Percentiles rank a stretch among this genome's conserved stretches.
Conservation (phyloP, 2,888 invertebrate genomes). For the Papilio protenor region DNA sequence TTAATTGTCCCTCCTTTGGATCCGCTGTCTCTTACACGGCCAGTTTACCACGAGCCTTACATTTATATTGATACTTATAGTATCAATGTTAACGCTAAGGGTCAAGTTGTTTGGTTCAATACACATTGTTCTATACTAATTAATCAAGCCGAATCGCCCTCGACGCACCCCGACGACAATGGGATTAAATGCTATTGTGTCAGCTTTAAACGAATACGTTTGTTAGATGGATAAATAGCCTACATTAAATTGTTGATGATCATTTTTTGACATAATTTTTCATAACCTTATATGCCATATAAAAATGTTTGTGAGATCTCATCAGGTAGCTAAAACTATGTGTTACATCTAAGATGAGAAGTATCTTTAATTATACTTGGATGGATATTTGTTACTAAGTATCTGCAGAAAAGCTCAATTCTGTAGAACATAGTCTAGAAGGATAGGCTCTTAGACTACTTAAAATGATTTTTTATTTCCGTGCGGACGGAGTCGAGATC, state of each 20-base stretch:
- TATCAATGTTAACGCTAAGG: background rate
- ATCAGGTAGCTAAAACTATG: background rate
- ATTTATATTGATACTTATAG: constrained; percentile 14
- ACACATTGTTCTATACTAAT: constrained; percentile 65
- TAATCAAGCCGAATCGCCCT: constrained; percentile 71
- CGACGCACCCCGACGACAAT: constrained; percentile 60
- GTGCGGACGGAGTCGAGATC: no score
- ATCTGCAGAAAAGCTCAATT: no score
- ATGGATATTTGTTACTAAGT: no score
- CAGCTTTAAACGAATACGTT: constrained; percentile 62
- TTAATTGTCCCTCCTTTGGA: constrained; percentile 63
- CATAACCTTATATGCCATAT: no score
- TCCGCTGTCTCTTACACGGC: constrained; percentile 48
- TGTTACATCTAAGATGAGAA: background rate
- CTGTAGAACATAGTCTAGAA: no score
- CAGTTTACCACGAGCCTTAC: constrained; percentile 47
- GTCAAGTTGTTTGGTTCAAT: constrained; percentile 41
- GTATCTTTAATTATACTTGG: no score
- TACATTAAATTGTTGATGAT: constrained; percentile 43
- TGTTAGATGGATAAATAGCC: constrained; percentile 48
- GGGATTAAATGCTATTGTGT: constrained; percentile 72
- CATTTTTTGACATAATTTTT: constrained; percentile 26
- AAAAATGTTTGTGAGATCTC: background rate
- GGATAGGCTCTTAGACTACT: no score
- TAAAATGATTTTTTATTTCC: no score